Percentiles rank a stretch among this genome's conserved stretches.
These are phyloP conservation scores for Nibea coibor DNA, from an alignment of 2,113 vertebrate species.

Conservation along the genomic window DNA sequence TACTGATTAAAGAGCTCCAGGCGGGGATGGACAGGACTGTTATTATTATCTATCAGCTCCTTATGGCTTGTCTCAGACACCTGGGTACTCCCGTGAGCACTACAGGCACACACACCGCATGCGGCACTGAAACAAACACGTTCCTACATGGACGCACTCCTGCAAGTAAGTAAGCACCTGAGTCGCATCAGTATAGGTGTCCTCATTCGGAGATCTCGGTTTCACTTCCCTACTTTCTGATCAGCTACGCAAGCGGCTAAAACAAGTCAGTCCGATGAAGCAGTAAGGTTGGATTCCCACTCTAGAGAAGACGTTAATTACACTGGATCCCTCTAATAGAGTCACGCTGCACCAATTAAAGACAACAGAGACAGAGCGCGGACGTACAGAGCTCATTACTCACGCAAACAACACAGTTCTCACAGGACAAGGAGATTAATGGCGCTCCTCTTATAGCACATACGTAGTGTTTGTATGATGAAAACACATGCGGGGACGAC, in stretches of 20 bases:
- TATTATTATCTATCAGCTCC: conserved; percentile 62
- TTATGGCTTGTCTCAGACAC: conserved; percentile 42
- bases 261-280: conserved; percentile 19
- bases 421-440: conserved; percentile 69
- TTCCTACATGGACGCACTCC: neutral
- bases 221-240: neutral
- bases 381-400: conserved; percentile 73
- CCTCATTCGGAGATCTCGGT: neutral
- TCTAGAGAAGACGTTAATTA: conserved; percentile 67
- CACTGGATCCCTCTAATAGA: conserved; percentile 69
- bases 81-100: conserved; percentile 21
- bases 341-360: conserved; percentile 74
- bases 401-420: conserved; percentile 69
- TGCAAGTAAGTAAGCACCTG: neutral
- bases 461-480: conserved; percentile 33
- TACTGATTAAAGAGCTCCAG: conserved; percentile 58
- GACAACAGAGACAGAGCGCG: conserved; percentile 62
- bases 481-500: neutral
- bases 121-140: neutral
- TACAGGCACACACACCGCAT: conserved; percentile 10
- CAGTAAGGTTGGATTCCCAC: conserved; percentile 15
- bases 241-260: conserved; percentile 3
- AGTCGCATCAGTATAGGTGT: neutral
- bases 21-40: conserved; percentile 20
- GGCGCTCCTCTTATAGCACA: conserved; percentile 52